Evolutionary conservation across 2,113 vertebrate species (phyloP), one percentile per base, ranked within the genome.

Genomic region (Vidua chalybeata): DNA sequence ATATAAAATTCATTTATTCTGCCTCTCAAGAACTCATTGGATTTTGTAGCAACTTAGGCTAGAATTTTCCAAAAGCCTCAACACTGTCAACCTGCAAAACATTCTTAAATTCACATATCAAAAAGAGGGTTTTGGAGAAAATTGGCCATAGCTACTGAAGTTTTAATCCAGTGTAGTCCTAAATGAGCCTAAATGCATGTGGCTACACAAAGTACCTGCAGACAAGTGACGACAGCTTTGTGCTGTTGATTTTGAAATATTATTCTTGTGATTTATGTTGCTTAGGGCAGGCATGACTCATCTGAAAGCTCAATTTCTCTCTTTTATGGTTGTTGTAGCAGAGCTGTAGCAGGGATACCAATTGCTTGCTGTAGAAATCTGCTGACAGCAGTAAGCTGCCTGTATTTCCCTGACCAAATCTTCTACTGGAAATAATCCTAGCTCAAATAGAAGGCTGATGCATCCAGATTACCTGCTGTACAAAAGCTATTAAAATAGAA

Each of bases 341-440:
- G 48, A 93, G 55, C 84, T 67, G 61, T 33, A 81, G 78, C 83
- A 73, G 45, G 55, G 92, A 58, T 54, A 83, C 56, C 79, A n/a
- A 76, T 82, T 95, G 61, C 79, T 86, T n/a, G 45, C 83, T 82
- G 11, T 41, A 85, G 55, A 92, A 93, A 89, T 92, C 89, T 95
- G 84, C 90, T 87, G 88, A 94, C 76, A 93, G 85, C 72, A 75
- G 33, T 88, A 84, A 92, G 88, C 52, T 92, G 84, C 41, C 80
- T 63, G 6, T 49, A 91, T 95, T 97, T 92, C 51, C 91, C 75
- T 84, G 90, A 89, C 64, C 73, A 82, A 33, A 84, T 86, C 76
- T 84, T 89, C 82, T 46, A 24, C 52, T 95, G 85, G 92, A 94
- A 94, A 86, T 88, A 94, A 89, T 90, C 73, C 52, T 84, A 64